phyloP scores from a whole-genome alignment of 2,113 vertebrate genomes.

The Pachyramphus minor region DNA sequence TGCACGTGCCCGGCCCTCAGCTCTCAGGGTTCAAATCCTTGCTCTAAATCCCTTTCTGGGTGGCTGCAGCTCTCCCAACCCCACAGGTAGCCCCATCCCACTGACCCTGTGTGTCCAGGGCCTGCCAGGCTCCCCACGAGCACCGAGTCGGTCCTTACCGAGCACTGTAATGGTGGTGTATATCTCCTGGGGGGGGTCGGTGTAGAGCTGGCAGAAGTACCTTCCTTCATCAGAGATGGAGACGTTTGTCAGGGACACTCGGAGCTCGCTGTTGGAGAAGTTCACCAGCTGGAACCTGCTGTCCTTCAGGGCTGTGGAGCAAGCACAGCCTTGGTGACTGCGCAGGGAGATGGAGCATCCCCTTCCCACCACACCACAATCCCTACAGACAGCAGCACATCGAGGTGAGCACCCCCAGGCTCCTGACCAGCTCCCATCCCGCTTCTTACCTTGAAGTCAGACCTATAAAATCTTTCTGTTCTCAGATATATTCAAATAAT shows the following conservation, averaged over 20 bases:
- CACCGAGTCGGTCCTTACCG: slow-evolving; percentile 64
- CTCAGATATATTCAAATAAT: not conserved
- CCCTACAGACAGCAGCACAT: not conserved
- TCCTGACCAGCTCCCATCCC: not conserved
- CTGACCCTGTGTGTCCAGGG: rapidly evolving
- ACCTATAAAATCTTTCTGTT: not conserved
- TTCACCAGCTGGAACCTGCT: slow-evolving; percentile 99
- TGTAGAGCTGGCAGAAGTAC: slow-evolving; percentile 99
- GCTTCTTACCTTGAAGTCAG: not conserved
- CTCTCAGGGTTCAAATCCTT: rapidly evolving
- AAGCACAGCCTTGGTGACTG: slow-evolving; percentile 3
- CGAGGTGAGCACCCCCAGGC: rapidly evolving
- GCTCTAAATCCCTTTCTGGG: not conserved
- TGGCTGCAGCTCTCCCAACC: rapidly evolving
- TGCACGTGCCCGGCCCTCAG: not conserved
- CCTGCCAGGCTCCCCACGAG: rapidly evolving
- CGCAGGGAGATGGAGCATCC: not conserved
- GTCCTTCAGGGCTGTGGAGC: slow-evolving; percentile 91
- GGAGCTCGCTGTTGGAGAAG: slow-evolving; percentile 98
- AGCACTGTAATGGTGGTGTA: slow-evolving; percentile 95
- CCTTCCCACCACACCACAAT: not conserved
- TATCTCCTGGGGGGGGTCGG: slow-evolving; percentile 95
- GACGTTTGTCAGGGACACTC: slow-evolving; percentile 97
- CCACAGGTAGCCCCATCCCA: rapidly evolving
- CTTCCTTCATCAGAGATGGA: slow-evolving; percentile 94